Evolutionary conservation across 1,140 invertebrate species (phyloP), one percentile per base, ranked within the genome.

Genomic region (Drosophila jambulina): DNA sequence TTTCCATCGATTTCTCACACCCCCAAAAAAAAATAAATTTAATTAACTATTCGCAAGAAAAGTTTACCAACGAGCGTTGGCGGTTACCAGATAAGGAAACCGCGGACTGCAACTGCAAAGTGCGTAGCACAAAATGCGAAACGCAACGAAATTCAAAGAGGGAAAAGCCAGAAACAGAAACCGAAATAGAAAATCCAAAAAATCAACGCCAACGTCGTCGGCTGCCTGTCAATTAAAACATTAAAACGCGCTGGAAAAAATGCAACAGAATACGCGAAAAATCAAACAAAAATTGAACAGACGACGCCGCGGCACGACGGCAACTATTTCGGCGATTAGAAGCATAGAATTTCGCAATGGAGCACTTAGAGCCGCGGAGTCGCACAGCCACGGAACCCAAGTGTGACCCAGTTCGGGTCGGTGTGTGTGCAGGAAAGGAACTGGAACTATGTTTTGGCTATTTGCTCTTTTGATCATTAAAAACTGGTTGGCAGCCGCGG

Each of bases 291-390:
- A 36, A 59, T 45, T 43, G 42, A 78, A 57, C 56, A 70, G 48
- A 40, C 38, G 59, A 79, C 53, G 77, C 82, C 77, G 75, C 74
- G 69, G 61, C 58, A 76, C n/a, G 57, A 59, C 40, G 27, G 53
- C 72, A 67, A 75, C 76, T 75, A 67, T 63, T 70, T 38, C 65
- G 56, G 59, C 69, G 85, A 90, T 90, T 90, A 90, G 85, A 90
- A 90, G 84, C 84, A 84, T 82, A 90, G 85, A 90, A 90, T 90
- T 90, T 90, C 85, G 85, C 77, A 85, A 90, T 90, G 61, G 75
- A 84, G 85, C 85, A 90, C 85, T 90, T 90, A 90, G 78, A 78
- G 85, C 49, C 53, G 32, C 53, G 25, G 27, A 70, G 67, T 19
- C 27, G 53, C 21, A 38, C 32, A 74, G 78, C 46, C 48, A 12